Base-by-base conservation (phyloP, 2,888 invertebrate species). In the Lysandra bellargus region DNA sequence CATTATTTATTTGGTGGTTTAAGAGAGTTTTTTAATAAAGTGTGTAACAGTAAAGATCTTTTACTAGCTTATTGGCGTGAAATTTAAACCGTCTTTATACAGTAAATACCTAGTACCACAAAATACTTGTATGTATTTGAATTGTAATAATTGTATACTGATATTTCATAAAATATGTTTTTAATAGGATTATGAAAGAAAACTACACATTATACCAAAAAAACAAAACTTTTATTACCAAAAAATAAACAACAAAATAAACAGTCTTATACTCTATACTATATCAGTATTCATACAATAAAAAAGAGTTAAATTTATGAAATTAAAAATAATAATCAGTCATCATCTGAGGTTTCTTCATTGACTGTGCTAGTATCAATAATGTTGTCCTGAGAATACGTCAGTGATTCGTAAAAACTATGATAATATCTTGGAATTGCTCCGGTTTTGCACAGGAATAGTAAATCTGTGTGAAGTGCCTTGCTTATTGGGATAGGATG, bases 401-500 rank as follows among this genome's bases (percentile, higher is more conserved):
- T 40, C 74, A 74, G 74, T 74, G 37, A 76, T 49, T 76, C 49
- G 49, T 76, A 76, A 44, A 76, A 76, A 53, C 30, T 40, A 76
- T 76, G 76, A 49, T 76, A 76, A 30, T n/a, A 44, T 40, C 76
- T 40, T 78, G 76, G 76, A 79, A 80, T 79, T 44, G 79, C 80
- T 75, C 78, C 78, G 78, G 75, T 79, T n/a, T 80, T 79, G 76
- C 79, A 80, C 76, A 80, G 69, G 76, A 33, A 76, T 44, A 80
- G 64, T 78, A 80, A 76, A 77, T 80, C 79, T 72, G 78, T 72
- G 60, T 80, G 80, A 49, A 80, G 78, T 76, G 78, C 73, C 64
- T 80, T 80, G 64, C 78, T 80, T 78, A 80, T 80, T 33, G 80
- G 80, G 79, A 79, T 64, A 79, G 80, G 78, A 77, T 80, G 33